Evolutionary conservation across 1,140 invertebrate species (phyloP), one percentile per base, ranked within the genome.

Genomic region (Drosophila pseudoananassae): DNA sequence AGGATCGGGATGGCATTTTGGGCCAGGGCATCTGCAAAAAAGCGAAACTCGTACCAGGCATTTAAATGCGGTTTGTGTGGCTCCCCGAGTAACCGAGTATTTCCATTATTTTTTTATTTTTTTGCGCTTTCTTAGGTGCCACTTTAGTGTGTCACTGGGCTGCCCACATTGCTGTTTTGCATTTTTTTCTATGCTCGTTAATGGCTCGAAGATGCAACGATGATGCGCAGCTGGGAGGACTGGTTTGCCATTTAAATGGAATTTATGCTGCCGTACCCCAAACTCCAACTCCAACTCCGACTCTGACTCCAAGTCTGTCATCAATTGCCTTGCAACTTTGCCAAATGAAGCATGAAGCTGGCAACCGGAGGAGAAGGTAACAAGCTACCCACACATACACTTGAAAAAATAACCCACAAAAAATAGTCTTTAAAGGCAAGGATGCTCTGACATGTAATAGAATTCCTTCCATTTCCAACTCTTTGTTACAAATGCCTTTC

Each of bases 161-260:
- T 85, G 81, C 82, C 73, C 82, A 85, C 82, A 85, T 76, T 74
- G 82, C 82, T 61, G 58, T 43, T 31, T 43, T 43, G n/a, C n/a
- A n/a, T 10, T 31, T 43, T 43, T 87, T 73, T 64, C 60, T 64
- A 66, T 64, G 69, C 82, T 78, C 78, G 73, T 85, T 84, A 84
- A 85, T 85, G 81, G 58, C 72, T 47, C 56, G 61, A 73, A 77
- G 81, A 84, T 85, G 80, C 77, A 64, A 54, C 58, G 5, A 43
- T 25, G 52, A 45, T 56, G 52, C 53, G 60, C 47, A 65, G 64
- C 52, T 63, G 72, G 52, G 46, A 60, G 53, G 70, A 50, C 68
- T 78, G 69, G 58, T 47, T 75, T 87, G 82, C 78, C 82, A 87
- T 87, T 88, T 87, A 87, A 87, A 76, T 88, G 82, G 82, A 87